A percentile compares a stretch with the other conserved stretches of the same genome.
Evolutionary conservation across 2,113 vertebrate species (phyloP).

Genomic region (Anoplopoma fimbria): DNA sequence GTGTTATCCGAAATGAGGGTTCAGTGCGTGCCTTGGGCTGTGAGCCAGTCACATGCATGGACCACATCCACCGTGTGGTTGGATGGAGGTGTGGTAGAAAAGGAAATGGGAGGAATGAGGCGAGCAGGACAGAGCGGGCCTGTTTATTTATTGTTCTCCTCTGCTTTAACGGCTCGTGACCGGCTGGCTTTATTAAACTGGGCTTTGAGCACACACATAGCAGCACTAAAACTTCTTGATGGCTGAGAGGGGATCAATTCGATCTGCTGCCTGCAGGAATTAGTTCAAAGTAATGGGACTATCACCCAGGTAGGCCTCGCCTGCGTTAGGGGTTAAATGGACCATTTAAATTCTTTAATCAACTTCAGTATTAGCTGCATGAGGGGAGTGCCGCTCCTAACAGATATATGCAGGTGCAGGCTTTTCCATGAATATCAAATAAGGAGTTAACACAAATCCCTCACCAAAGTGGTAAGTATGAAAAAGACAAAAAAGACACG

Average conservation of each 20-base stretch:
- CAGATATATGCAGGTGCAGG: constrained; percentile 42
- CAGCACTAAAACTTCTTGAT: constrained; percentile 85
- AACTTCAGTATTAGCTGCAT: constrained; percentile 78
- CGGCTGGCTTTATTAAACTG: constrained; percentile 87
- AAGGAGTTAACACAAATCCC: constrained; percentile 33
- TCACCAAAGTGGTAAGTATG: constrained; percentile 8
- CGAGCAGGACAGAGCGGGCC: constrained; percentile 43
- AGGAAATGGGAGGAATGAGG: constrained; percentile 22
- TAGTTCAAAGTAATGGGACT: constrained; percentile 80
- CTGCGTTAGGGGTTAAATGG: constrained; percentile 79
- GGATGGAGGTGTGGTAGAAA: constrained; percentile 19
- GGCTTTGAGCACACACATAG: constrained; percentile 85
- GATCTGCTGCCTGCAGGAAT: constrained; percentile 77
- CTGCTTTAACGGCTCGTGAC: constrained; percentile 82
- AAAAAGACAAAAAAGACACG: not conserved
- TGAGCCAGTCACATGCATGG: constrained; percentile 16
- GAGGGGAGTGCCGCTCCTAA: constrained; percentile 47
- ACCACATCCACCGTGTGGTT: constrained; percentile 25
- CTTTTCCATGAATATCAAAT: constrained; percentile 66
- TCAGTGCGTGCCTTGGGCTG: constrained; percentile 11
- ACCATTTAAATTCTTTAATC: constrained; percentile 85
- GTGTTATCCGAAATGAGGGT: constrained; percentile 5
- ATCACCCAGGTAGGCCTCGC: constrained; percentile 73
- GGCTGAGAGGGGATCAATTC: constrained; percentile 83
- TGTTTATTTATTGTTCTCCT: constrained; percentile 85